These are phyloP conservation scores for Coenonympha glycerion DNA, from an alignment of 2,888 invertebrate species.

Conservation along the genomic window DNA sequence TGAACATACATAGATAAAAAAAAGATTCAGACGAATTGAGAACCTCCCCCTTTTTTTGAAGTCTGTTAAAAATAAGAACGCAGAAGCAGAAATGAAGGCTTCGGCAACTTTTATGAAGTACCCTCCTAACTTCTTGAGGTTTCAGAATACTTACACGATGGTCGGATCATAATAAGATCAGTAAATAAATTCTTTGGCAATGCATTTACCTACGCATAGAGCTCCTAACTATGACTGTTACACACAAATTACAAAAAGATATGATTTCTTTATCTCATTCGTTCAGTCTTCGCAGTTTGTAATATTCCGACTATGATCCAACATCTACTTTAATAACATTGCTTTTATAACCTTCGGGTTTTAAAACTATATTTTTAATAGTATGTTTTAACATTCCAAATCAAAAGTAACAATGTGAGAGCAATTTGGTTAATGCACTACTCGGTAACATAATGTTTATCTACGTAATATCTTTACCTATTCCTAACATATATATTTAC, in stretches of 20 bases:
- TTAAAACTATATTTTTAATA: constrained; percentile 45
- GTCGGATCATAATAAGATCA: constrained; percentile 22
- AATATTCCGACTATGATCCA: constrained; percentile 68
- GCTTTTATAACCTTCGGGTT: constrained; percentile 55
- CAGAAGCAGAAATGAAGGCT: too few relatives aligned
- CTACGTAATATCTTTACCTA: too few relatives aligned
- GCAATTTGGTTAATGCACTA: constrained; percentile 49
- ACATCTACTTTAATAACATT: constrained; percentile 62
- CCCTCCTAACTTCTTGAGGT: background rate
- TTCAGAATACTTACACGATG: background rate
- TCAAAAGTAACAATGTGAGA: constrained; percentile 49
- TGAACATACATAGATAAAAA: too few relatives aligned
- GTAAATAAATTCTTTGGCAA: constrained; percentile 28
- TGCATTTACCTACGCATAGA: constrained; percentile 48
- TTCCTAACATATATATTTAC: constrained; percentile 17
- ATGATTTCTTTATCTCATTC: constrained; percentile 71
- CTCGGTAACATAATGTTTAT: constrained; percentile 27
- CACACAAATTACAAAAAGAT: constrained; percentile 72
- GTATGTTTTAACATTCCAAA: constrained; percentile 54
- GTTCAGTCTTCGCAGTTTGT: constrained; percentile 73
- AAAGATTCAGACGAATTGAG: too few relatives aligned
- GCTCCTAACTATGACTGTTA: constrained; percentile 63
- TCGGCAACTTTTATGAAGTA: background rate
- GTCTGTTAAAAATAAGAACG: too few relatives aligned
- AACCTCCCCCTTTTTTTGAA: too few relatives aligned